phyloP scores from a whole-genome alignment of 2,113 vertebrate genomes.

The Elachura formosa region DNA sequence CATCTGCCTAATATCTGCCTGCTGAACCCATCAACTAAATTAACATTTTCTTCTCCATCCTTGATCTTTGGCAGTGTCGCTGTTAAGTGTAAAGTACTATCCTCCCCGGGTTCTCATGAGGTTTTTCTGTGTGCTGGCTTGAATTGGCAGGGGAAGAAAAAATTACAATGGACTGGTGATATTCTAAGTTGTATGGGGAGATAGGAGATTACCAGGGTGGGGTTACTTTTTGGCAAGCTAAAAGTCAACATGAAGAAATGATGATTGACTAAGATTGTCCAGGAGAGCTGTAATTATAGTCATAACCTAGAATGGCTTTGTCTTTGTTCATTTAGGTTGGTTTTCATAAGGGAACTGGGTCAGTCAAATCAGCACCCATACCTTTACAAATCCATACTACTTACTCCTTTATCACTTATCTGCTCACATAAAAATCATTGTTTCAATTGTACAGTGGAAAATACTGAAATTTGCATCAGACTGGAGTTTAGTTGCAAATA shows the following conservation, averaged over 20 bases:
- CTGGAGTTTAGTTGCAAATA: not conserved
- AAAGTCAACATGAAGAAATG: not conserved
- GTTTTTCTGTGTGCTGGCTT: not conserved
- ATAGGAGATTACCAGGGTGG: not conserved
- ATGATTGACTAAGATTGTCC: not conserved
- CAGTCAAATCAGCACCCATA: not conserved
- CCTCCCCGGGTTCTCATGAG: not conserved
- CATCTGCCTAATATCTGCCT: conserved; percentile 22
- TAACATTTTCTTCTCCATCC: not conserved
- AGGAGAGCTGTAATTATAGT: not conserved
- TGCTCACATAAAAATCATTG: not conserved
- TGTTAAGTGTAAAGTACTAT: not conserved
- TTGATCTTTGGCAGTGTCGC: not conserved
- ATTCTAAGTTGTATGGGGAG: not conserved
- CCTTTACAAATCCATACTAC: not conserved
- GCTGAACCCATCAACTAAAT: conserved; percentile 37
- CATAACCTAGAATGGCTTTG: not conserved
- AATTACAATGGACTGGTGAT: not conserved
- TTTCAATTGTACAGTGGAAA: not conserved
- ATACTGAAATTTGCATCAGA: not conserved
- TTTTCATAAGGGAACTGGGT: not conserved
- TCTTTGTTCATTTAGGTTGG: not conserved
- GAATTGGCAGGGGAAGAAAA: not conserved
- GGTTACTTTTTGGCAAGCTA: not conserved
- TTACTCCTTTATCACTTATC: not conserved